Conservation (phyloP, 2,797 vertebrate species). For the Scomberomorus guttatus region DNA sequence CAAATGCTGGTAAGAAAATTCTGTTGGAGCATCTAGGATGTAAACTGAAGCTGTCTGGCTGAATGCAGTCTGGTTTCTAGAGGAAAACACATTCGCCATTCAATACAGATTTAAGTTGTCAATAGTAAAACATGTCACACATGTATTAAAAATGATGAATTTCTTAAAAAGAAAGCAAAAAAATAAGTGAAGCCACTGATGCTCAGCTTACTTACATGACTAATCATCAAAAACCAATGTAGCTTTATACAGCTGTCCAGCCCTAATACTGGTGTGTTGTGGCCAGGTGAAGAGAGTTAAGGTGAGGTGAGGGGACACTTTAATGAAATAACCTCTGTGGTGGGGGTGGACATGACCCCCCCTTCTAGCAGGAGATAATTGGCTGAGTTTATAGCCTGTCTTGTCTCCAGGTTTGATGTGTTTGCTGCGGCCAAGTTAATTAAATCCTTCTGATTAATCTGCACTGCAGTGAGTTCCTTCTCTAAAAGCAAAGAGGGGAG, state of each 20-base stretch:
- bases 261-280: constrained; percentile 1
- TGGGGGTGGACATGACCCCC: constrained; percentile 31
- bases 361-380: constrained; percentile 79
- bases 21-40: too few relatives aligned
- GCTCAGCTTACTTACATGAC: constrained; percentile 2
- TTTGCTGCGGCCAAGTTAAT: constrained; percentile 85
- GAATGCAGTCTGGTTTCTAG: too few relatives aligned
- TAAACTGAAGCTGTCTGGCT: too few relatives aligned
- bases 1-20: too few relatives aligned
- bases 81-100: too few relatives aligned
- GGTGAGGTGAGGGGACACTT: constrained; percentile 19
- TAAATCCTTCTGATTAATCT: constrained; percentile 88
- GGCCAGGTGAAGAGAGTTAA: constrained; percentile 9
- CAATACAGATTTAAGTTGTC: not conserved
- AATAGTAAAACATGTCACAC: not conserved
- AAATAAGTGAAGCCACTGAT: not conserved
- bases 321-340: constrained; percentile 32
- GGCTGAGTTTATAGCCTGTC: constrained; percentile 86
- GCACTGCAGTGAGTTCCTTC: constrained; percentile 80
- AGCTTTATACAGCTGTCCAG: not conserved
- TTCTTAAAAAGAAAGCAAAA: not conserved
- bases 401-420: constrained; percentile 84
- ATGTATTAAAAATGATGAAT: not conserved
- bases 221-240: constrained; percentile 5
- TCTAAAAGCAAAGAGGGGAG: constrained; percentile 61